Evolutionary conservation across 2,888 invertebrate species (phyloP).

Genomic region (Andrena flavipes): DNA sequence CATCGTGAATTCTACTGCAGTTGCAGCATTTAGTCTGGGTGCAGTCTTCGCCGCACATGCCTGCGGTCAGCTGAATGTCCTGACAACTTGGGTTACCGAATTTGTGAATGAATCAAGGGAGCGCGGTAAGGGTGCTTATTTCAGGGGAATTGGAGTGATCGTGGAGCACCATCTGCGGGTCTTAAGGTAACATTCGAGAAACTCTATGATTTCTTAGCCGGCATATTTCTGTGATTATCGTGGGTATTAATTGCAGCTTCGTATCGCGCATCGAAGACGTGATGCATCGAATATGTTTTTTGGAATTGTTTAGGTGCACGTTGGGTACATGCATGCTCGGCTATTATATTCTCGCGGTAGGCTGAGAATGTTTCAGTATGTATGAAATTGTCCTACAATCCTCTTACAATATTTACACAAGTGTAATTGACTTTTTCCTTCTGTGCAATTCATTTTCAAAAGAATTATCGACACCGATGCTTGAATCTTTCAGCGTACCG

Average conservation of each 20-base stretch:
- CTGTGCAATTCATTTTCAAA: no score
- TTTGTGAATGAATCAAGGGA: conserved; percentile 29
- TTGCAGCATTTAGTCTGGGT: conserved; percentile 59
- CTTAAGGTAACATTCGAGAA: conserved; percentile 41
- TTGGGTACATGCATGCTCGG: conserved; percentile 63
- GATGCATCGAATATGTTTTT: conserved; percentile 75
- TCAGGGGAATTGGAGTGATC: conserved; percentile 38
- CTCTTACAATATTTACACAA: background rate
- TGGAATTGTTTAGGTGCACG: conserved; percentile 78
- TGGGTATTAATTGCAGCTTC: conserved; percentile 60
- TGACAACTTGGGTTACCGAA: conserved; percentile 57
- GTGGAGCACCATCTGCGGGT: conserved; percentile 64
- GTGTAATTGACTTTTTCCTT: no score
- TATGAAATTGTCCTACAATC: background rate
- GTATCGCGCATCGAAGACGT: conserved; percentile 72
- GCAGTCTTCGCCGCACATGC: conserved; percentile 70
- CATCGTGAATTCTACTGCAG: conserved; percentile 54
- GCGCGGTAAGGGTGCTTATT: background rate
- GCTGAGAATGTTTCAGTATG: conserved; percentile 1
- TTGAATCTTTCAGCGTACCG: no score
- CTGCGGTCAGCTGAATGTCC: conserved; percentile 67
- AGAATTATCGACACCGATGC: no score
- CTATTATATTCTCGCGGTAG: conserved; percentile 60
- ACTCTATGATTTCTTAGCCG: background rate
- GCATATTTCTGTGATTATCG: background rate